Evolutionary conservation across 2,797 vertebrate species (phyloP).

Genomic region (Sciurus vulgaris): DNA sequence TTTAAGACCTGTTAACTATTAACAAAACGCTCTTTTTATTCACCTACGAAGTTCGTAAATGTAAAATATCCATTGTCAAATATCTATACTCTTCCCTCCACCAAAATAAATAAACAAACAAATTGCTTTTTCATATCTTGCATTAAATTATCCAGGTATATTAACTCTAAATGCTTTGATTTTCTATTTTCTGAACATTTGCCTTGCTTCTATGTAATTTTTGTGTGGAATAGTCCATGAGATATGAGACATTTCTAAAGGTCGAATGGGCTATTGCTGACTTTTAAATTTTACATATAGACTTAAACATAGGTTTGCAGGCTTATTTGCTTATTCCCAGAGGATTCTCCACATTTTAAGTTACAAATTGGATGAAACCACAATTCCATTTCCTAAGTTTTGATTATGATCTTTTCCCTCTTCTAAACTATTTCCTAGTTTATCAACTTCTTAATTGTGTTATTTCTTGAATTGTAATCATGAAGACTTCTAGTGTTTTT

Average conservation of each 20-base stretch:
- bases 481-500: not conserved
- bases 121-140: not conserved
- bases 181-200: not conserved
- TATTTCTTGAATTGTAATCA: not conserved
- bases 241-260: not conserved
- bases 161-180: not conserved
- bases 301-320: not conserved
- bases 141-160: not conserved
- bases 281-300: not conserved
- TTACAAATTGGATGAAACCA: not conserved
- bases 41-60: not conserved
- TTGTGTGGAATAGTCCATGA: not conserved
- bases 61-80: not conserved
- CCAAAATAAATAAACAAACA: not conserved
- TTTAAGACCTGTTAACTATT: conserved; percentile 50
- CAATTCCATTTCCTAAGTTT: not conserved
- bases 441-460: not conserved
- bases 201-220: not conserved
- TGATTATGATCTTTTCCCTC: not conserved
- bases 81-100: not conserved
- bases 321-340: not conserved
- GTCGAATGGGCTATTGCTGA: not conserved
- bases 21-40: conserved; percentile 45
- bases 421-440: not conserved
- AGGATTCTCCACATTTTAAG: not conserved